Evolutionary conservation across 2,888 invertebrate genomes (phyloP).

Genomic region (Eristalis pertinax): DNA sequence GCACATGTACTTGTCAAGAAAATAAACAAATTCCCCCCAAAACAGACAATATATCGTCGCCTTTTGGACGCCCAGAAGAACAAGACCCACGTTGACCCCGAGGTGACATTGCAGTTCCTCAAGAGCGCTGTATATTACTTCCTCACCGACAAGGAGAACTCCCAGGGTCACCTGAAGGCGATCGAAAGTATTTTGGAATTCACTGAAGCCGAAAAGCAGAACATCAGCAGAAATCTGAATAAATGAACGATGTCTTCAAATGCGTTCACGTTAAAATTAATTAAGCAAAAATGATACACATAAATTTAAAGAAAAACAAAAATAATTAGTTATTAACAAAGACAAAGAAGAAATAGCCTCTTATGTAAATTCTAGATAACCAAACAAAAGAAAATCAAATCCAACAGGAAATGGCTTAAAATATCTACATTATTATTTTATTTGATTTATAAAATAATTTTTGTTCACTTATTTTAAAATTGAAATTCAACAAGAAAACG

Average conservation of each 20-base stretch:
- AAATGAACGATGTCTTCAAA: constrained; percentile 7
- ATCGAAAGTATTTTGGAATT: constrained; percentile 96
- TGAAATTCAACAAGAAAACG: background rate
- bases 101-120: constrained; percentile 94
- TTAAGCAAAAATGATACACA: constrained; percentile 14
- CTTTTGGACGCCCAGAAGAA: constrained; percentile 89
- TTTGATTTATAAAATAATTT: constrained; percentile 76
- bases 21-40: constrained; percentile 28
- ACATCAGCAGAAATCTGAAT: constrained; percentile 85
- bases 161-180: constrained; percentile 91
- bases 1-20: constrained; percentile 2
- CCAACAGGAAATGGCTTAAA: constrained; percentile 53
- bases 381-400: background rate
- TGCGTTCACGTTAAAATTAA: constrained; percentile 31
- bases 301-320: constrained; percentile 4
- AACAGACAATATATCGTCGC: constrained; percentile 92
- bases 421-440: constrained; percentile 78
- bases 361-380: constrained; percentile 49
- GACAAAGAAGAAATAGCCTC: constrained; percentile 57
- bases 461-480: constrained; percentile 69
- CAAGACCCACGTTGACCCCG: constrained; percentile 91
- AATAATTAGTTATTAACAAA: constrained; percentile 28
- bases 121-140: constrained; percentile 97
- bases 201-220: constrained; percentile 89
- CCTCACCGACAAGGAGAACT: constrained; percentile 93